Percentiles rank a stretch among this genome's conserved stretches.
phyloP scores from a whole-genome alignment of 2,797 vertebrate genomes.

The Lagorchestes hirsutus region DNA sequence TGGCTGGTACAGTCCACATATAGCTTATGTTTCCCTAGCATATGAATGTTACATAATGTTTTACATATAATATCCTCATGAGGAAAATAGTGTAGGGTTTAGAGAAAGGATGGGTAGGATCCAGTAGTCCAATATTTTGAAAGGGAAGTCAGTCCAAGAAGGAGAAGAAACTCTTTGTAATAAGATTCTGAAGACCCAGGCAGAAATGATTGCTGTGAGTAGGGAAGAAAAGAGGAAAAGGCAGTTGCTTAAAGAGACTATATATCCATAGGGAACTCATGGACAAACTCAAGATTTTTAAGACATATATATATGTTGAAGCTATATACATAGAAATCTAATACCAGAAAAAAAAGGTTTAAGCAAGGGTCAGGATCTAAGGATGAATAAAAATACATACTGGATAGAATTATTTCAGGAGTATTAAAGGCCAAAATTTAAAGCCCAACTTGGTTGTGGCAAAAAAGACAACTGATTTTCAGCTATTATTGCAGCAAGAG shows the following conservation, averaged over 20 bases:
- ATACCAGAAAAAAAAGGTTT: not conserved
- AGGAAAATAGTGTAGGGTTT: not conserved
- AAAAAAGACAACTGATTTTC: not conserved
- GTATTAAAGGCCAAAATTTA: not conserved
- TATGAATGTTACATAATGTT: not conserved
- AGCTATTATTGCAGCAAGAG: not conserved
- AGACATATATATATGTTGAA: too few relatives aligned
- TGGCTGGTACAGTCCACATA: not conserved
- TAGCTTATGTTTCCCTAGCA: not conserved
- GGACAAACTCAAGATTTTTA: not conserved
- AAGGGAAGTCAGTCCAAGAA: not conserved
- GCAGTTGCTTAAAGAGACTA: not conserved
- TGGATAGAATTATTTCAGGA: not conserved
- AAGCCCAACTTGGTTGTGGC: not conserved
- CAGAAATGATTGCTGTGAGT: not conserved
- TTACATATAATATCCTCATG: not conserved
- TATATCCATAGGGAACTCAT: not conserved
- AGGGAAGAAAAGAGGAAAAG: too few relatives aligned
- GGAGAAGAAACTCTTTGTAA: not conserved
- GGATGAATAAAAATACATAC: not conserved
- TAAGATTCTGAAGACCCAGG: not conserved
- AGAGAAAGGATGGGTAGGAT: not conserved
- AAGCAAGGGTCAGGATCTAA: not conserved
- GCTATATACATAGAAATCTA: not conserved
- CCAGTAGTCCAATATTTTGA: not conserved